Evolutionary conservation across 2,888 invertebrate genomes (phyloP).

Genomic region (Cheilosia pagana): DNA sequence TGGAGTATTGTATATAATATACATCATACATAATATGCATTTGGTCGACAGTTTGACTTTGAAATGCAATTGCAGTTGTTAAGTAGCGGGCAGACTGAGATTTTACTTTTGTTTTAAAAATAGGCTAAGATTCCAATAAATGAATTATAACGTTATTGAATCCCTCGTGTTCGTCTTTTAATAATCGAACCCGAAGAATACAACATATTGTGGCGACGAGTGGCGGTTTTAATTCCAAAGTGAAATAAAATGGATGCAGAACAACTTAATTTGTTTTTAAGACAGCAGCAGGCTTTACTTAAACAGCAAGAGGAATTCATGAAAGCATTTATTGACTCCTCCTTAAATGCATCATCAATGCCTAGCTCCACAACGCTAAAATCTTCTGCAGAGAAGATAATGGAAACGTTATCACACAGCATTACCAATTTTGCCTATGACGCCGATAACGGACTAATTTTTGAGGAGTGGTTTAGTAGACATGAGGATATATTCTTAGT

Average conservation of each 20-base stretch:
- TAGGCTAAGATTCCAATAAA: no score
- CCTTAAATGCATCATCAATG: conserved; percentile 6
- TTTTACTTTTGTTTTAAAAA: no score
- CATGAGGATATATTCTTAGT: conserved; percentile 29
- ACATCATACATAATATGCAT: no score
- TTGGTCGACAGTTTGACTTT: no score
- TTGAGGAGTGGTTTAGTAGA: conserved; percentile 18
- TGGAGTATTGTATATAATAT: no score
- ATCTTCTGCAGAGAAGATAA: conserved; percentile 40
- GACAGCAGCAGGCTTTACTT: conserved; percentile 17
- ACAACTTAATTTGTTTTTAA: conserved; percentile 9
- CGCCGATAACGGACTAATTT: conserved; percentile 32
- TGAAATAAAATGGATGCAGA: conserved; percentile 13
- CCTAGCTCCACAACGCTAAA: conserved; percentile 8
- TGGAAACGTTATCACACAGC: conserved; percentile 25
- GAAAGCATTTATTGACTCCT: not conserved
- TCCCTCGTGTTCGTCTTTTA: not conserved
- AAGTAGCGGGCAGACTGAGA: no score
- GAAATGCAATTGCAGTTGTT: no score
- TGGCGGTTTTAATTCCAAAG: not conserved
- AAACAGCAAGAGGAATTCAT: conserved; percentile 19
- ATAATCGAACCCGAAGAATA: not conserved
- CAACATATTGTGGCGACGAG: conserved; percentile 41
- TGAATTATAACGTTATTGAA: not conserved
- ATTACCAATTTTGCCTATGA: conserved; percentile 15